Conservation (phyloP, 2,888 invertebrate genomes). For the Morpho deidamia region DNA sequence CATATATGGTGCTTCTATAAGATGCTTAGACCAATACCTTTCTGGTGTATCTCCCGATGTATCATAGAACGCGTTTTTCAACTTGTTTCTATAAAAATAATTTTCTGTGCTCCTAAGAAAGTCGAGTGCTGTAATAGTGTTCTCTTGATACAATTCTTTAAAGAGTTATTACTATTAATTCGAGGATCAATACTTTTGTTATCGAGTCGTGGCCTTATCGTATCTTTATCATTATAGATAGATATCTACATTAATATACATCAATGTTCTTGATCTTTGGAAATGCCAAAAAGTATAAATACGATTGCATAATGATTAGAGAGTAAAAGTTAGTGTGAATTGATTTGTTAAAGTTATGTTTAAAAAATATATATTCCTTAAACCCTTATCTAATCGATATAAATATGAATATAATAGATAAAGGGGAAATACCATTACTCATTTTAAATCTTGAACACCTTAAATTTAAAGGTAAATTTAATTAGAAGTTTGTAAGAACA, state of each 20-base stretch:
- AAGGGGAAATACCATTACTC: slow-evolving; percentile 9
- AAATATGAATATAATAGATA: background rate
- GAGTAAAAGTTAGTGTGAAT: no score
- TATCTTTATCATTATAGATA: no score
- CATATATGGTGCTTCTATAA: slow-evolving; percentile 44
- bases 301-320: no score
- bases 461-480: slow-evolving; percentile 33
- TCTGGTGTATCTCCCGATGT: slow-evolving; percentile 51
- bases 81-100: slow-evolving; percentile 24
- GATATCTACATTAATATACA: no score
- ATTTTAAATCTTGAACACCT: background rate
- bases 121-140: slow-evolving; percentile 44
- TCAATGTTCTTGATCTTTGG: no score
- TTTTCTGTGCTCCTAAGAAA: slow-evolving; percentile 40
- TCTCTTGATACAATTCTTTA: background rate
- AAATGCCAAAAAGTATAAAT: no score
- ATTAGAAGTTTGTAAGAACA: no score
- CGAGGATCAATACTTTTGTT: no score
- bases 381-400: no score
- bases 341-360: no score
- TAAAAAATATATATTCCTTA: no score
- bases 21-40: slow-evolving; percentile 32
- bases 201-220: no score
- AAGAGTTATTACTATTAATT: background rate
- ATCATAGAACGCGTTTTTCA: slow-evolving; percentile 27